A percentile compares a stretch with the other conserved stretches of the same genome.
Conservation (phyloP, 2,888 invertebrate species). For the Brachypalpus laphriformis region DNA sequence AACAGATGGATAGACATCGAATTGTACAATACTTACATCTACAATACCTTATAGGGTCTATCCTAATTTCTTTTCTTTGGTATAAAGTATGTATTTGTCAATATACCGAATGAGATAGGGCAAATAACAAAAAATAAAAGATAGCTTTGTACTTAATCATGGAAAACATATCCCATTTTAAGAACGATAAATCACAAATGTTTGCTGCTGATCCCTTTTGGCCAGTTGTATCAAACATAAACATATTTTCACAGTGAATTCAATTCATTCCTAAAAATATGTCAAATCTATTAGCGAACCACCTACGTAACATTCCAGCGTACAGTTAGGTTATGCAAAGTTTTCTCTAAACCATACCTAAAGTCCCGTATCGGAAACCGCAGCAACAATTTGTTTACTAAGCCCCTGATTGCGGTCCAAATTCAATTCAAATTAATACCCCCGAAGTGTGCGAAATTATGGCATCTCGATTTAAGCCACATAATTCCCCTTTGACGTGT, state of each 20-base stretch:
- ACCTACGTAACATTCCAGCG: slow-evolving; percentile 14
- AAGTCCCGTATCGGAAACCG: background rate
- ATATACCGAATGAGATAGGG: too few species aligned
- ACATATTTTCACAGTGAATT: background rate
- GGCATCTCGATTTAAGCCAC: slow-evolving; percentile 34
- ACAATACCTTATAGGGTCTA: too few species aligned
- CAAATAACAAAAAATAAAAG: too few species aligned
- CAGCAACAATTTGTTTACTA: background rate
- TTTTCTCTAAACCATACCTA: background rate
- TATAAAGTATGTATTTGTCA: too few species aligned
- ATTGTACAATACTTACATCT: too few species aligned
- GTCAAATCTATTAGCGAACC: slow-evolving; percentile 9
- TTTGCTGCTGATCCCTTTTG: background rate
- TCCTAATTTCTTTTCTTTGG: too few species aligned
- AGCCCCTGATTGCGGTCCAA: background rate
- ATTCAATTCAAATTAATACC: background rate
- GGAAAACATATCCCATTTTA: too few species aligned
- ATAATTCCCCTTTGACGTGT: slow-evolving; percentile 28
- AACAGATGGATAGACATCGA: too few species aligned
- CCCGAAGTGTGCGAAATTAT: slow-evolving; percentile 27
- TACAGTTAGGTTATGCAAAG: slow-evolving; percentile 27
- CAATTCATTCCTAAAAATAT: background rate
- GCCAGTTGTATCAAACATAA: background rate
- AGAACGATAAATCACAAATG: too few species aligned
- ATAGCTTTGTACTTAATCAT: too few species aligned